phyloP scores from a whole-genome alignment of 1,140 invertebrate genomes.

The Pararge aegeria region DNA sequence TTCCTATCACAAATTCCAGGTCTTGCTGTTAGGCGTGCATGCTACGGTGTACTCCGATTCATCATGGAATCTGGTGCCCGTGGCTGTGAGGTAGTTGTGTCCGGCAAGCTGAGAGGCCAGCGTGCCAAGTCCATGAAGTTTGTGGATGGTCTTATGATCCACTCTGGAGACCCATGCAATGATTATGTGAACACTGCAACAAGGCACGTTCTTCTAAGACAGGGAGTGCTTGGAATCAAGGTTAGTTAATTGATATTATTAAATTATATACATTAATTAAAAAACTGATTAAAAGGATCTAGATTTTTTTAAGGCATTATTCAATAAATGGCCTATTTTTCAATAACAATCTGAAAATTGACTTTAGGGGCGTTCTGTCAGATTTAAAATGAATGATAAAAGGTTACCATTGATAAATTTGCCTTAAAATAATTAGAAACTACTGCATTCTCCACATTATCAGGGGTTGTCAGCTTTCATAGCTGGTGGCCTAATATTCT shows the following conservation, averaged over 20 bases:
- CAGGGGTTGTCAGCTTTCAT: slow-evolving; percentile 59
- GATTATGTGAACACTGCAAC: slow-evolving; percentile 99
- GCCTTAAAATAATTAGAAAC: no score
- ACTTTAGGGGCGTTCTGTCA: no score
- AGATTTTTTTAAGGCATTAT: no score
- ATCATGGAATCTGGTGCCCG: slow-evolving; percentile 99
- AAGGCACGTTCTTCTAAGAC: slow-evolving; percentile 97
- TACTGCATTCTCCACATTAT: slow-evolving; percentile 47
- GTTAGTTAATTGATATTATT: slow-evolving; percentile 32
- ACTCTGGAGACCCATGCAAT: slow-evolving; percentile 98
- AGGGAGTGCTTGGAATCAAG: slow-evolving; percentile 96
- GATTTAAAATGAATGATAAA: no score
- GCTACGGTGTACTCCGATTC: slow-evolving; percentile 99
- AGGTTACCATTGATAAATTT: no score
- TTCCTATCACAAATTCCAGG: slow-evolving; percentile 49
- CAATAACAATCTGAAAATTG: no score
- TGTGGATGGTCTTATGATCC: slow-evolving; percentile 99
- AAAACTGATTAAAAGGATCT: no score
- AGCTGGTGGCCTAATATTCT: slow-evolving; percentile 60
- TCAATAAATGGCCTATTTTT: no score
- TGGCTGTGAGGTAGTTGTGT: slow-evolving; percentile 99
- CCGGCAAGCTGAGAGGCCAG: slow-evolving; percentile 98
- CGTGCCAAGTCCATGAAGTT: slow-evolving; percentile 99
- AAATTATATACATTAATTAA: no score
- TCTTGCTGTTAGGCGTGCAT: slow-evolving; percentile 90